phyloP scores from a whole-genome alignment of 2,113 vertebrate genomes.

The Naja naja region DNA sequence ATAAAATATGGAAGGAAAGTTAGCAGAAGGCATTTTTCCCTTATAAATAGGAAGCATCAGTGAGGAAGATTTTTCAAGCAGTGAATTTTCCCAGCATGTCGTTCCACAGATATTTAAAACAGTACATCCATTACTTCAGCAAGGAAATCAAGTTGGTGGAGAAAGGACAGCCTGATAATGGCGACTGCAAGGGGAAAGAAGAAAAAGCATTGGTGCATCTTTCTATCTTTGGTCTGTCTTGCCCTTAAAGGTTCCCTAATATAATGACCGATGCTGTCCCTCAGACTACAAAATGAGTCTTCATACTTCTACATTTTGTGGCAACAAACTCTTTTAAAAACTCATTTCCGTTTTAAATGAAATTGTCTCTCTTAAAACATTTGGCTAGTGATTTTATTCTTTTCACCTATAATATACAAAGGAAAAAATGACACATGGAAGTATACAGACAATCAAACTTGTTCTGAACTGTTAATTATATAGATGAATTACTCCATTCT shows the following conservation, averaged over 20 bases:
- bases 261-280: not conserved
- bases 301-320: not conserved
- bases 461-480: not conserved
- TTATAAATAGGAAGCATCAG: not conserved
- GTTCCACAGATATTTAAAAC: not conserved
- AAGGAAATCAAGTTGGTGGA: not conserved
- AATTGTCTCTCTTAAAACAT: constrained; percentile 18
- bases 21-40: not conserved
- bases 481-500: not conserved
- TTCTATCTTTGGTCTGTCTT: not conserved
- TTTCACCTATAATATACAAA: not conserved
- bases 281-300: not conserved
- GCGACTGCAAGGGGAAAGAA: not conserved
- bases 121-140: no score
- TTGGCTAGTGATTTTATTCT: not conserved
- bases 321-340: not conserved
- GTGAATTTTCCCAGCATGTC: not conserved
- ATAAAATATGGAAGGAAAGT: not conserved
- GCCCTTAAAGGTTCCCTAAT: not conserved
- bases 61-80: not conserved
- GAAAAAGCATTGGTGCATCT: not conserved
- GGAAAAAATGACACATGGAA: not conserved
- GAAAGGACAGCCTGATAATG: not conserved
- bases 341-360: not conserved
- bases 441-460: not conserved